These are phyloP conservation scores for Platyrinchus mystaceus DNA, from an alignment of 2,797 vertebrate species.

Conservation along the genomic window DNA sequence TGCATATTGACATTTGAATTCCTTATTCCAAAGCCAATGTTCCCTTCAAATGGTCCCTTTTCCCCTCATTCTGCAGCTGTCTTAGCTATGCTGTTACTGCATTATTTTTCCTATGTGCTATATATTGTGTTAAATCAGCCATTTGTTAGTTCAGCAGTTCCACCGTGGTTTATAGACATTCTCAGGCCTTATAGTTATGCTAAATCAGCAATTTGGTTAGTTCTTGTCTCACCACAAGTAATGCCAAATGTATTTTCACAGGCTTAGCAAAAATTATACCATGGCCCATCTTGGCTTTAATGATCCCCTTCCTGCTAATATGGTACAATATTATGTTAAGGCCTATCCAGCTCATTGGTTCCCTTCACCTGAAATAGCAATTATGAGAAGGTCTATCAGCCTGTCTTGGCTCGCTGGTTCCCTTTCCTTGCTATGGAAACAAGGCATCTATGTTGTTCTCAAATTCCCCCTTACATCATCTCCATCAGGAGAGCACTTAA, in stretches of 20 bases:
- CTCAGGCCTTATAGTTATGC: neutral
- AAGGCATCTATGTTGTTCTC: neutral
- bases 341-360: constrained; percentile 2
- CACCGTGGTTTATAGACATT: neutral
- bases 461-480: neutral
- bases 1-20: neutral
- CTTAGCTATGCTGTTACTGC: neutral
- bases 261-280: neutral
- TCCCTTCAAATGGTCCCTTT: neutral
- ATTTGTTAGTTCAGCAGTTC: constrained; percentile 62
- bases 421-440: neutral
- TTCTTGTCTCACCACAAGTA: constrained; percentile 29
- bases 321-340: constrained; percentile 16
- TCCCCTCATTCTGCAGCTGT: constrained; percentile 25
- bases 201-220: constrained; percentile 39
- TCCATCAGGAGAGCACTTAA: neutral
- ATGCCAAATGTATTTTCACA: constrained; percentile 14
- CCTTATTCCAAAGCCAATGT: neutral
- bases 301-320: neutral
- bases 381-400: neutral
- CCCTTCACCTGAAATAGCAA: constrained; percentile 29
- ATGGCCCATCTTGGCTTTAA: constrained; percentile 25
- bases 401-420: neutral
- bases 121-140: constrained; percentile 64
- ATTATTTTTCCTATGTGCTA: constrained; percentile 42